phyloP scores from a whole-genome alignment of 1,140 invertebrate species.

The Littorina saxatilis region DNA sequence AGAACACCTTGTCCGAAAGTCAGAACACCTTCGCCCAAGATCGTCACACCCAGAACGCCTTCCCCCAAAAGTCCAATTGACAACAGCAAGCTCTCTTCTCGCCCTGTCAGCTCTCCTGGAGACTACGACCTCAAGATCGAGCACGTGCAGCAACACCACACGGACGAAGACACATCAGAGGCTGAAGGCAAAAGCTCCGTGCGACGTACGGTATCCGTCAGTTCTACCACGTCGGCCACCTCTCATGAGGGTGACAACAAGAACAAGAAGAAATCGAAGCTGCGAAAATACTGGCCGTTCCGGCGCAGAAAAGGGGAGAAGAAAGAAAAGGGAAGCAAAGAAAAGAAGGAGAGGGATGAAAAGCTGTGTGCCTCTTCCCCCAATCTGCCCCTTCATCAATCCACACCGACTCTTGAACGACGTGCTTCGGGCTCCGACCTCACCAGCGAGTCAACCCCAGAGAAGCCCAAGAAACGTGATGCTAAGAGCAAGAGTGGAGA shows the following conservation, averaged over 20 bases:
- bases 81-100: background rate
- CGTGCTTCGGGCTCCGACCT: background rate
- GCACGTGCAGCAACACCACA: background rate
- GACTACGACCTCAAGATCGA: background rate
- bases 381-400: conserved; percentile 9
- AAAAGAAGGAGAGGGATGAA: conserved; percentile 13
- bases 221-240: conserved; percentile 26
- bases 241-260: conserved; percentile 27
- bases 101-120: background rate
- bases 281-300: conserved; percentile 37
- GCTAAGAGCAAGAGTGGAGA: background rate
- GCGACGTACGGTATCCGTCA: conserved; percentile 16
- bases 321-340: background rate
- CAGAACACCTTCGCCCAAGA: background rate
- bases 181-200: background rate
- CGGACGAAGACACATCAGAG: conserved; percentile 16
- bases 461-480: background rate
- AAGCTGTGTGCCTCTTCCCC: background rate
- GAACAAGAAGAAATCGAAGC: conserved; percentile 14
- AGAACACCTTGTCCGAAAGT: background rate
- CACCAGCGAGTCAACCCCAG: background rate
- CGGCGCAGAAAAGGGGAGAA: conserved; percentile 31
- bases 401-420: conserved; percentile 15
- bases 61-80: background rate
- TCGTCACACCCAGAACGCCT: background rate